Evolutionary conservation across 2,797 vertebrate genomes (phyloP).

Genomic region (Pantherophis alleghaniensis): DNA sequence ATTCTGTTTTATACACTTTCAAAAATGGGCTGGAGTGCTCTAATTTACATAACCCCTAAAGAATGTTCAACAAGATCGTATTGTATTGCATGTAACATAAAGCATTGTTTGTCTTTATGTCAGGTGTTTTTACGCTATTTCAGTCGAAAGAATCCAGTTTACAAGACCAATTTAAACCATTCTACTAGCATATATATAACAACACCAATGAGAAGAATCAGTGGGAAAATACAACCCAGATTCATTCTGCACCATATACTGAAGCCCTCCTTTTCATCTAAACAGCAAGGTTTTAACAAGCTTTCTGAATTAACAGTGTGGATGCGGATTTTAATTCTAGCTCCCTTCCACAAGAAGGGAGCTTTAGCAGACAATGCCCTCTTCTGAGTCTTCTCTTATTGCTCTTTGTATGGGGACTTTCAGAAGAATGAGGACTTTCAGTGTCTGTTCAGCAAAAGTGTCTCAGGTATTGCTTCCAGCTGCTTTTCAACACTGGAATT

Average conservation of each 20-base stretch:
- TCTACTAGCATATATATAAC: not conserved
- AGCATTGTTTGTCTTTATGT: not conserved
- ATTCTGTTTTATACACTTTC: not conserved
- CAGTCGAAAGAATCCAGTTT: not conserved
- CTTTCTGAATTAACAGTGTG: not conserved
- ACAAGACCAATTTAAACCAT: not conserved
- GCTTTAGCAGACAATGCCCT: not conserved
- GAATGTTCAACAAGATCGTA: not conserved
- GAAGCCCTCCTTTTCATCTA: not conserved
- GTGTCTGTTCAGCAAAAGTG: not conserved
- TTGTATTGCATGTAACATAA: not conserved
- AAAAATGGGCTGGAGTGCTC: not conserved
- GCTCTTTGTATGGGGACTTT: not conserved
- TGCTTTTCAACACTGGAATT: not conserved
- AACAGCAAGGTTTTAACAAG: not conserved
- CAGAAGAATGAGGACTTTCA: not conserved
- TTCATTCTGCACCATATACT: not conserved
- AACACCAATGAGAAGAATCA: not conserved
- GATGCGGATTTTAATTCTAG: not conserved
- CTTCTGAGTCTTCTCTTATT: not conserved
- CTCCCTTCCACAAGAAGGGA: not conserved
- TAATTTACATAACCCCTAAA: not conserved
- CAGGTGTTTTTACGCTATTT: not conserved
- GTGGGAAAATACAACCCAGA: not conserved
- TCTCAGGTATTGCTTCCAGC: not conserved